A percentile compares a stretch with the other conserved stretches of the same genome.
These are phyloP conservation scores for Adelosebastes latens DNA, from an alignment of 2,797 vertebrate genomes.

Conservation along the genomic window DNA sequence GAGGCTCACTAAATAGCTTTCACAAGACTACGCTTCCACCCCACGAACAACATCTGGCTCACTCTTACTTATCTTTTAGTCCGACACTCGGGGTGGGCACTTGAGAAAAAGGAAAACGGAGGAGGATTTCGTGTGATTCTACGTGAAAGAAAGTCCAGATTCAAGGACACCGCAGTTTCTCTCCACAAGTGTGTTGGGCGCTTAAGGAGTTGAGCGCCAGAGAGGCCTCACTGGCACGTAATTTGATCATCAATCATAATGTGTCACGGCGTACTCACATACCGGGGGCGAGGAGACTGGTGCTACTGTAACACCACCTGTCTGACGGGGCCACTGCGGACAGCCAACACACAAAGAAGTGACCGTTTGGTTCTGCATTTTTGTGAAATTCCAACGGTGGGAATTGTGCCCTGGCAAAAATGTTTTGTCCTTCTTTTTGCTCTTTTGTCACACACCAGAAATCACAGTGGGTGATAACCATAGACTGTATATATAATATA, in stretches of 20 bases:
- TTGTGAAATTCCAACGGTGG: conserved; percentile 50
- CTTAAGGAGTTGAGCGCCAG: conserved; percentile 19
- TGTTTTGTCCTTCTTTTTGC: not conserved
- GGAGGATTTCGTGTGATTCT: not conserved
- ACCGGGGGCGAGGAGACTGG: conserved; percentile 32
- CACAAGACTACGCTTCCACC: conserved; percentile 44
- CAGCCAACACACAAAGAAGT: conserved; percentile 42
- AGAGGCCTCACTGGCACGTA: conserved; percentile 40
- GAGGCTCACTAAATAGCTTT: conserved; percentile 69
- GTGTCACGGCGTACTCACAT: conserved; percentile 36
- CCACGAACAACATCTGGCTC: conserved; percentile 65
- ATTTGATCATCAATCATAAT: conserved; percentile 52
- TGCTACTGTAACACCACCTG: conserved; percentile 66
- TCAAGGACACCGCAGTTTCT: conserved; percentile 14
- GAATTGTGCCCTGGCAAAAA: conserved; percentile 13
- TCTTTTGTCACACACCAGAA: conserved; percentile 15
- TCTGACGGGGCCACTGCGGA: conserved; percentile 29
- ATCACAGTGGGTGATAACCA: not conserved
- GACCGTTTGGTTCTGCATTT: conserved; percentile 68
- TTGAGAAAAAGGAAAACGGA: not conserved
- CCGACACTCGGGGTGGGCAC: conserved; percentile 61
- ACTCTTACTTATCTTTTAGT: conserved; percentile 51
- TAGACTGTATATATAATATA: too few species aligned
- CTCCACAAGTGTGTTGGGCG: not conserved
- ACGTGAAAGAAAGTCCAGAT: conserved; percentile 10